Percentiles rank a stretch among this genome's conserved stretches.
Conservation (phyloP, 2,113 vertebrate species). For the Australoheros scitulus region DNA sequence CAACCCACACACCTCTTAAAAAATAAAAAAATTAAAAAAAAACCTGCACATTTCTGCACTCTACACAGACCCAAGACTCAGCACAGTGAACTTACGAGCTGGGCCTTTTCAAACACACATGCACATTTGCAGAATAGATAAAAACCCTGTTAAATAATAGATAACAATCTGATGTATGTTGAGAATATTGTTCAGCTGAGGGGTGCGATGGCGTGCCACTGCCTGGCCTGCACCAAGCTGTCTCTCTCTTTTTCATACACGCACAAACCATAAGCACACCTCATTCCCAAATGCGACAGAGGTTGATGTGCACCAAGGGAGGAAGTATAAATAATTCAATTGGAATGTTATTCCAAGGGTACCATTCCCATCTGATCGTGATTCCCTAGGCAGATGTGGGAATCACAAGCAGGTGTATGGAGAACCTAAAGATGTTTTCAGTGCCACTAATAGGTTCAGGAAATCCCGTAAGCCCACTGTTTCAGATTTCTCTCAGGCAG, state of each 20-base stretch:
- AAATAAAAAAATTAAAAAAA: neutral
- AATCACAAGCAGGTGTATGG: slow-evolving; percentile 35
- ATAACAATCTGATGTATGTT: slow-evolving; percentile 77
- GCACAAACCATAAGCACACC: slow-evolving; percentile 67
- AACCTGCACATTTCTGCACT: neutral
- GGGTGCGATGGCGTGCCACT: slow-evolving; percentile 72
- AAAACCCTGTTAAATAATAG: slow-evolving; percentile 74
- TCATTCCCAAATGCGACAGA: slow-evolving; percentile 65
- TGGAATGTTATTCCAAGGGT: slow-evolving; percentile 74
- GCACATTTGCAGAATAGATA: slow-evolving; percentile 73
- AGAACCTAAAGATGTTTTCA: slow-evolving; percentile 11
- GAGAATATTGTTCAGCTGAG: slow-evolving; percentile 74
- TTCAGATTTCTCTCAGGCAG: slow-evolving; percentile 19
- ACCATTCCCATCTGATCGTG: slow-evolving; percentile 65
- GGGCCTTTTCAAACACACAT: slow-evolving; percentile 53
- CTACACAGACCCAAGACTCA: slow-evolving; percentile 15
- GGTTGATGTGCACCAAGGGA: slow-evolving; percentile 57
- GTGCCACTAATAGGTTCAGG: slow-evolving; percentile 43
- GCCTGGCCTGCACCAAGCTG: slow-evolving; percentile 48
- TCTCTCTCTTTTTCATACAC: slow-evolving; percentile 53
- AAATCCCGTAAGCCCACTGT: slow-evolving; percentile 8
- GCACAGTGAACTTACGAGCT: slow-evolving; percentile 32
- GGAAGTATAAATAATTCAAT: slow-evolving; percentile 76
- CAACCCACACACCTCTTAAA: neutral
- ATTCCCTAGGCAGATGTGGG: slow-evolving; percentile 44